A percentile compares a stretch with the other conserved stretches of the same genome.
Conservation (phyloP, 2,113 vertebrate genomes). For the Hemichromis elongatus region DNA sequence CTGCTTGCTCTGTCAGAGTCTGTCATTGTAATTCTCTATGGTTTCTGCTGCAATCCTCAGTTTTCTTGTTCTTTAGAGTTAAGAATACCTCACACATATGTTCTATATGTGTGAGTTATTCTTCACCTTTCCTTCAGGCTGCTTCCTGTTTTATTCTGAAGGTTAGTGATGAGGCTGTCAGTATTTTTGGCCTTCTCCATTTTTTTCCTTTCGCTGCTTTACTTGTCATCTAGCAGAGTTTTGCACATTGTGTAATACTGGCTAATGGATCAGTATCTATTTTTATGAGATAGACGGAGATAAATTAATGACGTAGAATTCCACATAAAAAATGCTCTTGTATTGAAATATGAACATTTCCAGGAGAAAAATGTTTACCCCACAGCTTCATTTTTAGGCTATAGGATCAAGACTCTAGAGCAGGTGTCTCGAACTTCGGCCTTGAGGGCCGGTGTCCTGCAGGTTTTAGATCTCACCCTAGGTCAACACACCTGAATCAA, state of each 20-base stretch:
- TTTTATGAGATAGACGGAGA: background rate
- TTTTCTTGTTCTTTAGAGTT: background rate
- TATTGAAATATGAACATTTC: background rate
- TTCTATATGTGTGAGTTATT: accelerated
- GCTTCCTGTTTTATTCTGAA: background rate
- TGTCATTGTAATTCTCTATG: background rate
- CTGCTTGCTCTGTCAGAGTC: background rate
- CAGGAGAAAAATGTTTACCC: background rate
- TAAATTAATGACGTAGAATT: background rate
- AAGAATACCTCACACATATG: background rate
- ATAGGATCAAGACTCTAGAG: background rate
- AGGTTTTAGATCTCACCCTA: no score
- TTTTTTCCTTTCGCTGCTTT: background rate
- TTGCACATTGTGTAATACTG: background rate
- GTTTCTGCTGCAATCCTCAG: background rate
- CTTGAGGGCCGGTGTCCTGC: no score
- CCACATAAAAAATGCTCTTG: background rate
- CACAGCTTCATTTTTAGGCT: background rate
- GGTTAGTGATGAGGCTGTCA: background rate
- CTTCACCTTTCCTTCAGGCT: background rate
- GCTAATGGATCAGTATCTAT: background rate
- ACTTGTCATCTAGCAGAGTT: background rate
- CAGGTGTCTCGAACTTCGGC: no score
- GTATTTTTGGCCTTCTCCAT: background rate
- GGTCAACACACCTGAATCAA: no score